A percentile compares a stretch with the other conserved stretches of the same genome.
phyloP scores from a whole-genome alignment of 2,888 invertebrate species.

The Caenorhabditis angaria region DNA sequence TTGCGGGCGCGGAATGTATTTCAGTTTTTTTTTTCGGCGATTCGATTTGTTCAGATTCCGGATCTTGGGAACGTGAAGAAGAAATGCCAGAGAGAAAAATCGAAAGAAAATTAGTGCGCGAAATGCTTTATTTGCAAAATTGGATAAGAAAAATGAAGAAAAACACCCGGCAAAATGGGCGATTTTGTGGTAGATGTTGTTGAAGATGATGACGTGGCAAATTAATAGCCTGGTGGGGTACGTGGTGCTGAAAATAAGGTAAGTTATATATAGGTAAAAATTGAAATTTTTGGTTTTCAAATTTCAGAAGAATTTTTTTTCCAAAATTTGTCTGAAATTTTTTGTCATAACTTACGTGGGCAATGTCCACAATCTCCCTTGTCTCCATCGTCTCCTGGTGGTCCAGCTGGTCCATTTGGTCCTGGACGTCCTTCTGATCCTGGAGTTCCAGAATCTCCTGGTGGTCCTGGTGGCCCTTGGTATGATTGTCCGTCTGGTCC shows the following conservation, averaged over 20 bases:
- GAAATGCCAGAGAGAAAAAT: neutral
- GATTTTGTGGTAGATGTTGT: constrained; percentile 22
- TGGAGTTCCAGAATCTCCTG: constrained; percentile 63
- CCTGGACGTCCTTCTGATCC: constrained; percentile 62
- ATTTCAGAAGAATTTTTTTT: neutral
- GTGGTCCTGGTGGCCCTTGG: constrained; percentile 62
- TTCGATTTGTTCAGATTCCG: constrained; percentile 8
- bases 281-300: neutral
- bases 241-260: constrained; percentile 53
- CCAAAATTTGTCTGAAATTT: neutral
- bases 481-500: constrained; percentile 66
- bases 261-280: neutral
- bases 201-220: constrained; percentile 8
- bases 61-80: constrained; percentile 7
- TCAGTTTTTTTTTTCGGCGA: constrained; percentile 25
- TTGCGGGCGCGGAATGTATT: too few species aligned
- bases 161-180: constrained; percentile 45
- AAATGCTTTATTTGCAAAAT: constrained; percentile 35
- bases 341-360: constrained; percentile 43
- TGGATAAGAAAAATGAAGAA: constrained; percentile 11
- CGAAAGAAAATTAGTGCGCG: constrained; percentile 12
- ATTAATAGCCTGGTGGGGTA: constrained; percentile 64
- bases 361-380: constrained; percentile 62
- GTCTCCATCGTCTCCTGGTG: constrained; percentile 62
- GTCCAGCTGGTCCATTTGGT: constrained; percentile 59